Evolutionary conservation across 2,888 invertebrate genomes (phyloP).

Genomic region (Suillia variegata): DNA sequence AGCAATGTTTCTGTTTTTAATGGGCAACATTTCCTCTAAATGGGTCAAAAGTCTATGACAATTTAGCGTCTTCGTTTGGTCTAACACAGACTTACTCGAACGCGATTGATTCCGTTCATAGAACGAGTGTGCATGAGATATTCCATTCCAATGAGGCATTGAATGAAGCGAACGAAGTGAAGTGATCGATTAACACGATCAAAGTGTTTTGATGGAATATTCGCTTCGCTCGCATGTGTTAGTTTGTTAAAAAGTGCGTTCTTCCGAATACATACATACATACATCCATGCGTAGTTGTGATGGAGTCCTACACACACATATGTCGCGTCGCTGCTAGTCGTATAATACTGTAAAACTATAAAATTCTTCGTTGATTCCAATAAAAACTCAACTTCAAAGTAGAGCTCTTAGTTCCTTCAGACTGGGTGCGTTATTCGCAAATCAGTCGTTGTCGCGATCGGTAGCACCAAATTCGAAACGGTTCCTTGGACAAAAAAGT

Average conservation of each 20-base stretch:
- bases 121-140: background rate
- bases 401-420: slow-evolving; percentile 40
- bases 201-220: slow-evolving; percentile 53
- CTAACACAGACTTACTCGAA: background rate
- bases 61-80: slow-evolving; percentile 38
- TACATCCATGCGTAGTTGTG: background rate
- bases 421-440: slow-evolving; percentile 55
- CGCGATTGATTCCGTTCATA: background rate
- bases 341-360: background rate
- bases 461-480: slow-evolving; percentile 50
- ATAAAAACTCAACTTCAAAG: slow-evolving; percentile 29
- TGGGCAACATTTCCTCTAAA: slow-evolving; percentile 56
- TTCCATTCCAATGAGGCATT: slow-evolving; percentile 26
- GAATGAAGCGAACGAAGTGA: slow-evolving; percentile 34
- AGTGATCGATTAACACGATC: slow-evolving; percentile 55
- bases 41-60: slow-evolving; percentile 61
- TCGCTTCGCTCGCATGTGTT: slow-evolving; percentile 16
- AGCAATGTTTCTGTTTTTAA: slow-evolving; percentile 39
- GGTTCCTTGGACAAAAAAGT: slow-evolving; percentile 39
- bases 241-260: background rate
- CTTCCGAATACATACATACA: background rate
- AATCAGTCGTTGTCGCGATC: slow-evolving; percentile 60
- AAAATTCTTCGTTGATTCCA: background rate
- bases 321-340: slow-evolving; percentile 44
- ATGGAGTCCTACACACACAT: slow-evolving; percentile 47